Base-by-base conservation (phyloP, 2,888 invertebrate species). In the Anoncus sp. region DNA sequence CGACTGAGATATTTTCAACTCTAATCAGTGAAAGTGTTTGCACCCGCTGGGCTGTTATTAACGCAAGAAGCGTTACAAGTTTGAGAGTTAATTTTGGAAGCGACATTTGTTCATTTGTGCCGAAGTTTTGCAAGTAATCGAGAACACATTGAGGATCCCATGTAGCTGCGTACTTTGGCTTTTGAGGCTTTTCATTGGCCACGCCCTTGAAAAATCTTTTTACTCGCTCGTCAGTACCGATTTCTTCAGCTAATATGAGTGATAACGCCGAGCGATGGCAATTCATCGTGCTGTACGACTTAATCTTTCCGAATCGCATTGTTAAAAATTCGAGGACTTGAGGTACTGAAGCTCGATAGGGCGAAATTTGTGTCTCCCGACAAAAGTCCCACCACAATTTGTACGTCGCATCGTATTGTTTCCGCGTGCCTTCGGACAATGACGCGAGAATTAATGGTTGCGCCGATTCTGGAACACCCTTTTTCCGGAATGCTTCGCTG, bases 381-480 rank as follows among this genome's bases (percentile, higher is more conserved):
- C 3, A 55, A 35, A 31, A 31, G 4, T 31, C 7, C 31, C 31
- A 31, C 31, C 31, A 7, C 7, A 31, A 7, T 7, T 31, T 31
- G 31, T 31, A 31, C 31, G 31, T 31, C 31, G 16, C 27, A 7
- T 55, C 35, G 31, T 16, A 24, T 16, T 43, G 43, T 16, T 43
- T 43, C 12, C 43, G 43, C 4, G 43, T 43, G 43, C 14, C 12
- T 43, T 43, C 14, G 43, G 31, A 31, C 27, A 49, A 14, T 0
- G 63, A 63, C 22, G 49, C 49, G 38, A 63, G 49, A 20, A 49
- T 51, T 38, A 38, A 51, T n/a, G 53, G 51, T 12, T 35, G n/a
- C n/a, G 55, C 66, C 1, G 16, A n/a, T 16, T 66, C 43, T 16
- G 55, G 66, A 3, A 40, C 24, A 3, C 55, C 66, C 14, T 31